Evolutionary conservation across 2,113 vertebrate species (phyloP), one percentile per base, ranked within the genome.

Genomic region (Coturnix japonica): DNA sequence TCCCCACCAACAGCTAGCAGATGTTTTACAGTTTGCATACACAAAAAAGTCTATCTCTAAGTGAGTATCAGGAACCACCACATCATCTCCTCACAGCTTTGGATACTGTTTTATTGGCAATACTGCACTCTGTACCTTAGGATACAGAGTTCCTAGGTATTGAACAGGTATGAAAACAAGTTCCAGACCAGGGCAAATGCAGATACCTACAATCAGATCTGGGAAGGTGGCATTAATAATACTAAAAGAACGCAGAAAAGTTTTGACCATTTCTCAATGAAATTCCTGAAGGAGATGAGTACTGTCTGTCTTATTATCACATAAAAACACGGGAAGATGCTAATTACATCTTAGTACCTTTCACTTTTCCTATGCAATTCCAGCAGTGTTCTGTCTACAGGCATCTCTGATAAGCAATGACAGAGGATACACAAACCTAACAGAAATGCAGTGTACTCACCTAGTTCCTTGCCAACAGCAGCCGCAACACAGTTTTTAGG

Each of bases 401-500:
- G 0, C 4, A 25, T 49, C 15, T 74, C 73, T 51, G 15, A 56
- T 3, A 81, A 81, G 9, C 37, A 87, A 19, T 69, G 39, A 90
- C 0, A 79, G 5, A 65, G 12, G 13, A 80, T 4, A 35, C 1
- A 1, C 66, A 74, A 30, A 46, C 31, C 44, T 73, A 35, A 53
- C 31, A 69, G 66, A 86, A 88, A 71, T 23, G 17, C 66, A 60
- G 76, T 9, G 83, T 83, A 97, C 98, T 98, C 91, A 99, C 99
- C 97, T 59, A 99, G 97, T 79, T 99, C 98, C 97, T 97, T 99
- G 87, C 99, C 98, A 95, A 98, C 96, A 14, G 99, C 98, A 66
- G 98, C 98, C 9, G 98, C 99, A 25, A 99, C 91, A 95, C 97
- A 99, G 86, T 98, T 98, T 95, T 99, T 98, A 14, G 99, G 98